Conservation (phyloP, 1,140 invertebrate species). For the Trissolcus basalis region DNA sequence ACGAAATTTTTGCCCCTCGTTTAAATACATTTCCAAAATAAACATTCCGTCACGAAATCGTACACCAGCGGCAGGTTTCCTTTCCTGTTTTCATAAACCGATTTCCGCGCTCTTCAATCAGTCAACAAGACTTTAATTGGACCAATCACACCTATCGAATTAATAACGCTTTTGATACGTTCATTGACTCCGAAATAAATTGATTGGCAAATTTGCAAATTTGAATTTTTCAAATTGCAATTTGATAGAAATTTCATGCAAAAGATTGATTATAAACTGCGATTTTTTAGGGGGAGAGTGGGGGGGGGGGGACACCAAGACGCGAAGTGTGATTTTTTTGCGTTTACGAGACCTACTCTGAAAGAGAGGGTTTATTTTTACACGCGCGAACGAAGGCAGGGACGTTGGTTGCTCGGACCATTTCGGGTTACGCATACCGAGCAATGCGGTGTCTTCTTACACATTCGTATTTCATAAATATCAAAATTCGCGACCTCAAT, state of each 20-base stretch:
- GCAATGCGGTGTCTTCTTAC: slow-evolving; percentile 70
- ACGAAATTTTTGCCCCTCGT: slow-evolving; percentile 20
- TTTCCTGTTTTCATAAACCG: too few relatives aligned
- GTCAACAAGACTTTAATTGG: too few relatives aligned
- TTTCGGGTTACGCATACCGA: slow-evolving; percentile 71
- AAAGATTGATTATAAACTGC: too few relatives aligned
- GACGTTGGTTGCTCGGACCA: slow-evolving; percentile 63
- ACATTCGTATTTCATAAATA: slow-evolving; percentile 18
- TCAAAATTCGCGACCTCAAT: slow-evolving; percentile 6
- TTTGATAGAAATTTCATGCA: too few relatives aligned
- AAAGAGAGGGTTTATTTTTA: slow-evolving; percentile 73
- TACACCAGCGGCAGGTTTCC: background rate
- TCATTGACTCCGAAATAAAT: too few relatives aligned
- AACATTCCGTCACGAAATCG: slow-evolving; percentile 5
- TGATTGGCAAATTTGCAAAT: too few relatives aligned
- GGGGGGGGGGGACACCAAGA: background rate
- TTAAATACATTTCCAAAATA: slow-evolving; percentile 28
- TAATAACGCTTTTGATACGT: too few relatives aligned
- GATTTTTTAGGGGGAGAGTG: too few relatives aligned
- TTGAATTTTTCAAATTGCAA: too few relatives aligned
- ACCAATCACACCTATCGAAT: too few relatives aligned
- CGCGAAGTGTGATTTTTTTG: slow-evolving; percentile 42
- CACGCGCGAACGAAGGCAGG: slow-evolving; percentile 47
- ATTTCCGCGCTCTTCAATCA: too few relatives aligned
- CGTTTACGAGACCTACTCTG: slow-evolving; percentile 46